These are phyloP conservation scores for Phania funesta DNA, from an alignment of 2,888 invertebrate genomes.

Conservation along the genomic window DNA sequence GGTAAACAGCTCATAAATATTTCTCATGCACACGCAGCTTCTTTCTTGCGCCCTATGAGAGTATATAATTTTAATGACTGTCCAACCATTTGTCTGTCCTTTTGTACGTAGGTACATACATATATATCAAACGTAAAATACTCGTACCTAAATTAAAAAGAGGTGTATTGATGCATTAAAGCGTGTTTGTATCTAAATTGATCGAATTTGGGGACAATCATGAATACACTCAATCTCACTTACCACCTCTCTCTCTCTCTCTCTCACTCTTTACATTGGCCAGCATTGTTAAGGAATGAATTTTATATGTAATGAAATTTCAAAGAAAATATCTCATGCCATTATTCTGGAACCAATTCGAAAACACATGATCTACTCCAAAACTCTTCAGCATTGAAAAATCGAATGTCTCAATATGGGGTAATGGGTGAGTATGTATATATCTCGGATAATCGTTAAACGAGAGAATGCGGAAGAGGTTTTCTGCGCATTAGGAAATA, in stretches of 20 bases:
- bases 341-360: too few species aligned
- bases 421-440: too few species aligned
- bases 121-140: conserved; percentile 15
- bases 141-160: conserved; percentile 18
- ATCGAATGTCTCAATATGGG: too few species aligned
- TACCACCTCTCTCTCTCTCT: neutral
- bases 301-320: too few species aligned
- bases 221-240: conserved; percentile 26
- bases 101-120: too few species aligned
- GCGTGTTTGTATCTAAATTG: conserved; percentile 66
- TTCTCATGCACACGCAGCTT: conserved; percentile 28
- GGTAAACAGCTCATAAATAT: conserved; percentile 37
- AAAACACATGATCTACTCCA: too few species aligned
- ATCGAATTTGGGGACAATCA: conserved; percentile 68
- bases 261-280: neutral
- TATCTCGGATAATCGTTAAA: too few species aligned
- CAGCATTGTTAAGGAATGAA: too few species aligned
- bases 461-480: too few species aligned
- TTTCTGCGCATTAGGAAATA: too few species aligned
- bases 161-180: conserved; percentile 65
- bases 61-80: conserved; percentile 40
- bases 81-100: conserved; percentile 8
- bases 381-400: too few species aligned
- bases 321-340: too few species aligned
- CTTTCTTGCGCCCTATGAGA: conserved; percentile 6